Base-by-base conservation (phyloP, 2,888 invertebrate species). In the Cacoxenus indagator region DNA sequence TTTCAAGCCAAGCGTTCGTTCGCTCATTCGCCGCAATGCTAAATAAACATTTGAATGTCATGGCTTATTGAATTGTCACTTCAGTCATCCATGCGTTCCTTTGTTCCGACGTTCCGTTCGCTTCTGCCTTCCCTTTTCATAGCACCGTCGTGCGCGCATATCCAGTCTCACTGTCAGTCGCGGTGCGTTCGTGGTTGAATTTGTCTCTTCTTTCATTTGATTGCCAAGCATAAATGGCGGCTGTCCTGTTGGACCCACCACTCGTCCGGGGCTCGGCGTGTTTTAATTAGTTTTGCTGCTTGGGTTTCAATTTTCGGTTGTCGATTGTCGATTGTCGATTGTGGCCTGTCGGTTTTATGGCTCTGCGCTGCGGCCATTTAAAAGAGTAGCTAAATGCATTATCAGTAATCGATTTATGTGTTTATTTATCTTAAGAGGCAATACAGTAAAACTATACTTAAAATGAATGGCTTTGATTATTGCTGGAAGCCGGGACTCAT, bases 11-110 rank as follows among this genome's bases (percentile, higher is more conserved):
- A 77, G 81, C 79, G 57, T 48, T 27, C 46, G 78, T 79, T 76
- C 45, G 75, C 78, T 77, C 81, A 80, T 80, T 80, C 80, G 82
- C 82, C 76, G 81, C 76, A 72, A 83, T 82, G 83, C 82, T 85
- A 85, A 85, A 81, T 83, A 85, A 85, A 85, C 84, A 85, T 81
- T 83, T 78, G 79, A 77, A 80, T 81, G 83, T 81, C 83, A 84
- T 85, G 85, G 85, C 85, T 85, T 85, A 85, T 85, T 85, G 85
- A 85, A 85, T 85, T 85, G 85, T 85, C 85, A 85, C 84, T 84
- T 81, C 51, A 51, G 19, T 51, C 22, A 22, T 37, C n/a, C n/a
- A 85, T 78, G 79, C 79, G 79, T 71, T 78, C 74, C 76, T 77
- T 77, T 76, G 76, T 73, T 68, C 65, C 70, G 45, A 55, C 64